Percentiles rank a stretch among this genome's conserved stretches.
Evolutionary conservation across 1,140 invertebrate genomes (phyloP).

Genomic region (Drosophila oshimai): DNA sequence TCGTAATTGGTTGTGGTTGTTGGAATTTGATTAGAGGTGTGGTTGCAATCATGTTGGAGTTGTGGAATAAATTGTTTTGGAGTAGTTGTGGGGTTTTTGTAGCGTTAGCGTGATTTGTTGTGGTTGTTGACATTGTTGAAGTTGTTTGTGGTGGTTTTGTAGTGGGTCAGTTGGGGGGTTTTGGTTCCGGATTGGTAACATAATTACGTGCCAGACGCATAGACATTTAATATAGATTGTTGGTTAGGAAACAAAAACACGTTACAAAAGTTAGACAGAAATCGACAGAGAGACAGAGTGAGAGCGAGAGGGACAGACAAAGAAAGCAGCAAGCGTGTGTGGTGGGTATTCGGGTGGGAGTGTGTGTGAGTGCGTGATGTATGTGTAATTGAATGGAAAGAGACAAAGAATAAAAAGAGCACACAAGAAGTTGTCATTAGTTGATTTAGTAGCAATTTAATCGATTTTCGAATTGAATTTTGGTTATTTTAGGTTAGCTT

Average conservation of each 20-base stretch:
- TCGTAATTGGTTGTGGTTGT: too few relatives aligned
- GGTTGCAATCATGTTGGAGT: background rate
- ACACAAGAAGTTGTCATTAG: conserved; percentile 73
- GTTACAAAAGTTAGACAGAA: conserved; percentile 50
- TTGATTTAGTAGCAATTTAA: conserved; percentile 55
- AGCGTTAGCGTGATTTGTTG: conserved; percentile 3
- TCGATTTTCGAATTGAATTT: conserved; percentile 43
- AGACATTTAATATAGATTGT: conserved; percentile 50
- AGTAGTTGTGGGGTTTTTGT: background rate
- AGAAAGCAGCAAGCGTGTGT: conserved; percentile 39
- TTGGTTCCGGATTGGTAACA: conserved; percentile 22
- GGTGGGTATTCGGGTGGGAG: conserved; percentile 18
- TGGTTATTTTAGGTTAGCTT: conserved; percentile 23
- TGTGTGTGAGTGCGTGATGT: conserved; percentile 46
- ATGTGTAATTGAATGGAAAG: conserved; percentile 65
- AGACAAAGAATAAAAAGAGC: conserved; percentile 77
- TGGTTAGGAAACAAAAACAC: conserved; percentile 56
- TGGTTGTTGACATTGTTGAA: conserved; percentile 18
- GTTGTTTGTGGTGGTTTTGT: conserved; percentile 20
- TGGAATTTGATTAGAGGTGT: background rate
- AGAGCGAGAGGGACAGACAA: background rate
- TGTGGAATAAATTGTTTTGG: background rate
- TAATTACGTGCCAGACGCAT: conserved; percentile 59
- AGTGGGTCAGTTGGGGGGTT: conserved; percentile 7
- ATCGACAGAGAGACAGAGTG: background rate